Percentiles rank a stretch among this genome's conserved stretches.
Evolutionary conservation across 2,797 vertebrate species (phyloP).

Genomic region (Cetoscarus ocellatus): DNA sequence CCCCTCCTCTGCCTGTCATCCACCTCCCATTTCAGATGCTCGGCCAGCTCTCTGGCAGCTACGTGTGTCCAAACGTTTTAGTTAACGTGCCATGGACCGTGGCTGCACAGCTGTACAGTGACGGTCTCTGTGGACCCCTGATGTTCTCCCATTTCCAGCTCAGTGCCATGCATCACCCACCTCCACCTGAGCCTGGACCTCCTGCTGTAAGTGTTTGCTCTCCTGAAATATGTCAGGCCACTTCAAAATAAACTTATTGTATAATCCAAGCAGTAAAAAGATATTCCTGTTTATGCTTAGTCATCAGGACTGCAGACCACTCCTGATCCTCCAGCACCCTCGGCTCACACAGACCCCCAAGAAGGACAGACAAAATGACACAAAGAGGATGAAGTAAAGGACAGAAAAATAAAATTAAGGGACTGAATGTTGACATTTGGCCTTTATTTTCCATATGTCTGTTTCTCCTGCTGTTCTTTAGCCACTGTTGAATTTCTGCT

Average conservation of each 20-base stretch:
- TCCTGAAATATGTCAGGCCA: not conserved
- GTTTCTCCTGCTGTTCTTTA: not conserved
- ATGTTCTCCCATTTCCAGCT: slow-evolving; percentile 15
- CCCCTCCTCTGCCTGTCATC: not conserved
- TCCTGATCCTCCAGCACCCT: not conserved
- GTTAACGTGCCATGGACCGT: slow-evolving; percentile 7
- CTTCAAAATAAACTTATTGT: too few relatives aligned
- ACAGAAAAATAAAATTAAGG: not conserved
- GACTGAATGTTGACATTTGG: not conserved
- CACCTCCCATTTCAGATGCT: slow-evolving; percentile 8
- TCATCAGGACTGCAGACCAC: not conserved
- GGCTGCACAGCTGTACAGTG: not conserved
- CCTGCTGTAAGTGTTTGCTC: slow-evolving; percentile 26
- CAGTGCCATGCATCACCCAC: not conserved
- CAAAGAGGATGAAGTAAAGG: not conserved
- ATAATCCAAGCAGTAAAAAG: too few relatives aligned
- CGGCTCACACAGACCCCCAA: not conserved
- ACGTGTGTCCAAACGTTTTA: not conserved
- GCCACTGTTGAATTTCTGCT: not conserved
- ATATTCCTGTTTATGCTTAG: too few relatives aligned
- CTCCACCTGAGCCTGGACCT: not conserved
- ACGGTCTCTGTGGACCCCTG: not conserved
- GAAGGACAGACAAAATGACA: not conserved
- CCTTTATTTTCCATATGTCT: too few relatives aligned
- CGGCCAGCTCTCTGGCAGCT: not conserved